phyloP scores from a whole-genome alignment of 2,113 vertebrate genomes.

The Dicentrarchus labrax region DNA sequence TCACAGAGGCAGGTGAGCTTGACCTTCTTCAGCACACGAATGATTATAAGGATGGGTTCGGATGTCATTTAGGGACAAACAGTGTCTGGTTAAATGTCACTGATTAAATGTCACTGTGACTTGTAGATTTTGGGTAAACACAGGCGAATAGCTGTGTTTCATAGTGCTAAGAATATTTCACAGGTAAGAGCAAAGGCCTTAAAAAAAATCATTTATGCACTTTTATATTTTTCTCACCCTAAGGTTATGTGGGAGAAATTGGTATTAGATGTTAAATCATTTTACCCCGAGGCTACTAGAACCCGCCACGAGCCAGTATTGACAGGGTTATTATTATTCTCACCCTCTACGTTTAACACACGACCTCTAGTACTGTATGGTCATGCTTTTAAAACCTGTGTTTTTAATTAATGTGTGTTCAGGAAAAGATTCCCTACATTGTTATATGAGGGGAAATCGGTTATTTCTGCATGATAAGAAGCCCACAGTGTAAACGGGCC shows the following conservation, averaged over 20 bases:
- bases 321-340: slow-evolving; percentile 33
- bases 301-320: not conserved
- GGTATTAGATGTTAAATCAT: slow-evolving; percentile 15
- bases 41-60: not conserved
- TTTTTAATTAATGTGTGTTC: slow-evolving; percentile 1
- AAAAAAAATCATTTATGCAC: not conserved
- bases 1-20: slow-evolving; percentile 3
- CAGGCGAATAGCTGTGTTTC: not conserved
- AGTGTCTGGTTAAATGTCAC: not conserved
- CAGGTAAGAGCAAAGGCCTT: not conserved
- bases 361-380: not conserved
- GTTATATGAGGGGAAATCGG: not conserved
- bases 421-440: not conserved
- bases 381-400: no score
- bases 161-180: slow-evolving; percentile 5
- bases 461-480: slow-evolving; percentile 14
- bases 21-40: slow-evolving; percentile 1
- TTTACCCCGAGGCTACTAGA: slow-evolving; percentile 12
- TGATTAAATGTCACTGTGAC: slow-evolving; percentile 27
- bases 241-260: slow-evolving; percentile 25
- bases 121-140: not conserved
- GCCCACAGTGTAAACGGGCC: not conserved
- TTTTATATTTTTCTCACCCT: slow-evolving; percentile 16
- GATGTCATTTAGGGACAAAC: slow-evolving; percentile 10
- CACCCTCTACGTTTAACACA: not conserved